These are phyloP conservation scores for Scalopus aquaticus DNA, from an alignment of 2,113 vertebrate genomes.

Conservation along the genomic window DNA sequence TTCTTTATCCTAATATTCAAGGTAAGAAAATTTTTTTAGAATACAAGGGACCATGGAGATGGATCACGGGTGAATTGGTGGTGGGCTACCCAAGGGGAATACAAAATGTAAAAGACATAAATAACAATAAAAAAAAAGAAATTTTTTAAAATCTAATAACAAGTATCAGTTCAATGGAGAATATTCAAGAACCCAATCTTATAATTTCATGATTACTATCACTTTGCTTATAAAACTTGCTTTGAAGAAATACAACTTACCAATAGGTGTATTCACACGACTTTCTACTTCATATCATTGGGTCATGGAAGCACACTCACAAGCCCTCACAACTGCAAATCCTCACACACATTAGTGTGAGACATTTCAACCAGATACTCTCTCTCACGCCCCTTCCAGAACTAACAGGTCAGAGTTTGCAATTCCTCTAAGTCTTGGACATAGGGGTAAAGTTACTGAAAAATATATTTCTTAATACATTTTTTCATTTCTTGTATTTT, in stretches of 20 bases:
- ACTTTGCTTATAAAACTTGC: background rate
- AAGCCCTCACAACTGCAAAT: background rate
- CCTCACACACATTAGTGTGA: background rate
- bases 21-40: background rate
- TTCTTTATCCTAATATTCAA: conserved; percentile 94
- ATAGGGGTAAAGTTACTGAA: background rate
- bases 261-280: background rate
- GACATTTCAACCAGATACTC: background rate
- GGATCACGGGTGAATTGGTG: no score
- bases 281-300: background rate
- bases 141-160: no score
- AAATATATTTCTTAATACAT: background rate
- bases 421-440: background rate
- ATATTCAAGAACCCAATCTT: background rate
- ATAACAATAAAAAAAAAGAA: no score
- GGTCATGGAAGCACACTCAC: background rate
- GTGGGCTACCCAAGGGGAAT: no score
- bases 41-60: no score
- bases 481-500: conserved; percentile 19
- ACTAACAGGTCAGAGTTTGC: background rate
- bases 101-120: no score
- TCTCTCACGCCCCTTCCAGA: background rate
- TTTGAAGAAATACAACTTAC: background rate
- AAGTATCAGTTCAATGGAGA: background rate
- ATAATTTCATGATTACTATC: background rate